phyloP scores from a whole-genome alignment of 2,797 vertebrate species.

The Catamblyrhynchus diadema region DNA sequence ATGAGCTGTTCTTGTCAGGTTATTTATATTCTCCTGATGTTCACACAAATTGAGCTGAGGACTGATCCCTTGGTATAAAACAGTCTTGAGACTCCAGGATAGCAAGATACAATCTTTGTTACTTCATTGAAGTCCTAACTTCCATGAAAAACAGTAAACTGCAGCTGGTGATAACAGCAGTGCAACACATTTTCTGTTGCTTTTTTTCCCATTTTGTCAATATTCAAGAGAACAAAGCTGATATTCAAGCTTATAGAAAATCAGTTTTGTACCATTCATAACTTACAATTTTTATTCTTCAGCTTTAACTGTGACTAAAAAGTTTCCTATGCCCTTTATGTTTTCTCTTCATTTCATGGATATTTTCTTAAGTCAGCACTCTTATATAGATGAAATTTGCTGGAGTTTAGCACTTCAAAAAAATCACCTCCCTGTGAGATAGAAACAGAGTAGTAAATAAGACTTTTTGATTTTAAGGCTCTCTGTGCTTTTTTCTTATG shows the following conservation, averaged over 20 bases:
- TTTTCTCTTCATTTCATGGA: not conserved
- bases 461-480: not conserved
- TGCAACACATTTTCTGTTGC: not conserved
- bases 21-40: not conserved
- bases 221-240: not conserved
- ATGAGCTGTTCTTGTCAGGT: not conserved
- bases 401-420: not conserved
- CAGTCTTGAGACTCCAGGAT: not conserved
- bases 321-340: not conserved
- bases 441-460: not conserved
- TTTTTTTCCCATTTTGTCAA: not conserved
- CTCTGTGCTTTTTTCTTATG: not conserved
- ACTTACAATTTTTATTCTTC: not conserved
- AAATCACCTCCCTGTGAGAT: not conserved
- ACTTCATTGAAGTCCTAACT: not conserved
- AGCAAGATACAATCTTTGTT: not conserved
- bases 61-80: not conserved
- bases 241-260: slow-evolving; percentile 1
- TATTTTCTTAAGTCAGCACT: not conserved
- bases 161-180: slow-evolving; percentile 6
- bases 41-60: not conserved
- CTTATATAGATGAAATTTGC: not conserved
- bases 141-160: not conserved
- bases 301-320: not conserved
- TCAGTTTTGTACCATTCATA: not conserved